A percentile compares a stretch with the other conserved stretches of the same genome.
These are phyloP conservation scores for Orchesella flavescens DNA, from an alignment of 2,888 invertebrate species.

Conservation along the genomic window DNA sequence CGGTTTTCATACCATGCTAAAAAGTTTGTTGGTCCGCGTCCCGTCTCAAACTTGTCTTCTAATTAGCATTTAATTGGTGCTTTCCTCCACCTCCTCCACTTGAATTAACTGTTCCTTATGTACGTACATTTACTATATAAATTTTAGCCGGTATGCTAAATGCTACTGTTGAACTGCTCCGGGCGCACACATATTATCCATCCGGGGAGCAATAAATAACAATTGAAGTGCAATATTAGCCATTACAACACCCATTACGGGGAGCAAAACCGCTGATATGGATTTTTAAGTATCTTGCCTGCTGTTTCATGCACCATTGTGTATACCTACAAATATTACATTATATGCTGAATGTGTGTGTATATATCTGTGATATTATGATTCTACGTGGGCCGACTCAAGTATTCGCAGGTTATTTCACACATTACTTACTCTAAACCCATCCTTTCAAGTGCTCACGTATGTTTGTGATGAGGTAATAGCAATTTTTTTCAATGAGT, in stretches of 20 bases:
- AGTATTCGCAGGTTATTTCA: too few species aligned
- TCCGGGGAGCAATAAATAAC: conserved; percentile 31
- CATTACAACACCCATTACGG: conserved; percentile 11
- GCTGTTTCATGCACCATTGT: too few species aligned
- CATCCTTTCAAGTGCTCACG: too few species aligned
- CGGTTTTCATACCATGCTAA: conserved; percentile 6
- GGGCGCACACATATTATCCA: conserved; percentile 16
- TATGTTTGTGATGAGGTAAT: too few species aligned
- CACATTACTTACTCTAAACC: too few species aligned
- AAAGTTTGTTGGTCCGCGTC: not conserved
- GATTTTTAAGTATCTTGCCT: conserved; percentile 7
- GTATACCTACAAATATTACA: too few species aligned
- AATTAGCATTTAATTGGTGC: conserved; percentile 55
- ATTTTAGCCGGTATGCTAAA: not conserved
- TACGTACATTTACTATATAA: not conserved
- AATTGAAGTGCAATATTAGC: conserved; percentile 26
- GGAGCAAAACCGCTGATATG: conserved; percentile 1
- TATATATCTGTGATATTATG: too few species aligned
- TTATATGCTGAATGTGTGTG: too few species aligned
- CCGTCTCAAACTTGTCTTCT: conserved; percentile 27
- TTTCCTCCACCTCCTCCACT: conserved; percentile 33
- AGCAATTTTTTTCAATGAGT: too few species aligned
- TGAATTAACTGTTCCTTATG: conserved; percentile 2
- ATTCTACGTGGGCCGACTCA: too few species aligned
- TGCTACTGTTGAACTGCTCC: conserved; percentile 19